These are phyloP conservation scores for Orthosia incerta DNA, from an alignment of 2,888 invertebrate genomes.

Conservation along the genomic window DNA sequence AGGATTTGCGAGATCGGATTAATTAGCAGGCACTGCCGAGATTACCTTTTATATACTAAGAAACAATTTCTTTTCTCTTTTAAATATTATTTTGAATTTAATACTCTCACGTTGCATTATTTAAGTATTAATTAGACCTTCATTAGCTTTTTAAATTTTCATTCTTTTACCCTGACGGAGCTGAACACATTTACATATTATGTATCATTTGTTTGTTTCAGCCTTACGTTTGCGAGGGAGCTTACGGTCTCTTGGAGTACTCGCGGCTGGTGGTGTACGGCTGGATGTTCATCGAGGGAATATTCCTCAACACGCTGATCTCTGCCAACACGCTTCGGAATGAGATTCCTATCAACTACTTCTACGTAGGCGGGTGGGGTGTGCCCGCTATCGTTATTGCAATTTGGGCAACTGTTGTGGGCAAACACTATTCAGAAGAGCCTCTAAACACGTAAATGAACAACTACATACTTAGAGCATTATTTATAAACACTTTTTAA, in stretches of 20 bases:
- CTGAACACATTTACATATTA: not conserved
- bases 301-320: constrained; percentile 96
- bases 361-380: constrained; percentile 94
- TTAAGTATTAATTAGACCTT: no score
- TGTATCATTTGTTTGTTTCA: constrained; percentile 77
- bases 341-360: constrained; percentile 89
- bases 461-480: no score
- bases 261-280: constrained; percentile 97
- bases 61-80: no score
- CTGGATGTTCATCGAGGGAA: constrained; percentile 99
- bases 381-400: constrained; percentile 93
- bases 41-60: no score
- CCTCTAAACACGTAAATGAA: constrained; percentile 33
- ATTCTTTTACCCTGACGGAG: not conserved
- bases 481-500: no score
- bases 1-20: no score
- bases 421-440: constrained; percentile 74
- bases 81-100: no score
- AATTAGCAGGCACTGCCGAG: no score
- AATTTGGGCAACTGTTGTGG: constrained; percentile 93
- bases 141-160: not conserved
- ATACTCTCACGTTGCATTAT: no score
- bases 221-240: constrained; percentile 95
- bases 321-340: constrained; percentile 94
- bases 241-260: constrained; percentile 96